Conservation (phyloP, 2,797 vertebrate species). For the Melanotaenia maccullochi region DNA sequence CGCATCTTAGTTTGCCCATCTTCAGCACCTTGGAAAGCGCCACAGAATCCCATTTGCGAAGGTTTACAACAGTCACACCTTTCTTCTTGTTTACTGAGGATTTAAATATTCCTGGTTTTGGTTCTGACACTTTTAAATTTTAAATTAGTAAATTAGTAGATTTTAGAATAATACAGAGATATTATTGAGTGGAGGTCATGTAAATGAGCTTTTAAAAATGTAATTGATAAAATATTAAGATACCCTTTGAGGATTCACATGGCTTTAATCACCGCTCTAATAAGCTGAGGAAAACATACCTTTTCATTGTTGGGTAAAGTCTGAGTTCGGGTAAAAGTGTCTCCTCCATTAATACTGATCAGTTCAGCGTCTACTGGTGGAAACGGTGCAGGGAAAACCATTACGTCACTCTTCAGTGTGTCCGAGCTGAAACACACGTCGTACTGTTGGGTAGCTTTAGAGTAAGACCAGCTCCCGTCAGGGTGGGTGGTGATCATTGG, state of each 20-base stretch:
- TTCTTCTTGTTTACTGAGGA: no score
- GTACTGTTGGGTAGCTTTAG: constrained; percentile 64
- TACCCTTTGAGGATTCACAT: not conserved
- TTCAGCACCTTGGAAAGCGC: not conserved
- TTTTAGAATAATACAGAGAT: not conserved
- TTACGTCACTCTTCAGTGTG: no score
- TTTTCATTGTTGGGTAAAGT: constrained; percentile 1
- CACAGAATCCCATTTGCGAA: not conserved
- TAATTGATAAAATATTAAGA: no score
- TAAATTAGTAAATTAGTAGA: no score
- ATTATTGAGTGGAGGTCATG: not conserved
- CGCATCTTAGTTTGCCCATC: no score
- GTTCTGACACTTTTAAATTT: no score
- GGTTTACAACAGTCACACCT: not conserved
- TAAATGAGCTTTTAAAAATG: no score
- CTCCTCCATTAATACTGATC: constrained; percentile 64
- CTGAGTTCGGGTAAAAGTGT: constrained; percentile 49
- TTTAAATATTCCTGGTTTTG: no score
- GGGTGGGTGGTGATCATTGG: constrained; percentile 46
- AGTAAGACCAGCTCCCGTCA: constrained; percentile 67
- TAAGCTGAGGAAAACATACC: not conserved
- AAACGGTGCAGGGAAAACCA: no score
- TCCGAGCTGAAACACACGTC: constrained; percentile 61
- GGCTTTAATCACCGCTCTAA: not conserved
- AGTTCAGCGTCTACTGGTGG: constrained; percentile 52